Evolutionary conservation across 2,113 vertebrate species (phyloP).

Genomic region (Centropus unirufus): DNA sequence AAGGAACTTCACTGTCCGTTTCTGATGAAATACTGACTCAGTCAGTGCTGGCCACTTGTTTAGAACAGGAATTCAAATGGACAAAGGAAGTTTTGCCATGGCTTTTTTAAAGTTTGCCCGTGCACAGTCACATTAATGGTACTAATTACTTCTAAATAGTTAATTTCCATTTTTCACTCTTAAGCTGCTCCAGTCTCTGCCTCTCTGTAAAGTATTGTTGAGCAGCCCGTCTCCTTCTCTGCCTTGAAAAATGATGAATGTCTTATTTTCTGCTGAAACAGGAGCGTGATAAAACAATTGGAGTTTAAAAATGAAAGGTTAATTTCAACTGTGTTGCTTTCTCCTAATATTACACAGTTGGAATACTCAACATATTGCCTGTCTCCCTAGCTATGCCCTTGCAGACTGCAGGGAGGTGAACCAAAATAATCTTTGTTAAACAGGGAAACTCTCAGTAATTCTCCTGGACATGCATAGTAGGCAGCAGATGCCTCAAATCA

Average conservation of each 20-base stretch:
- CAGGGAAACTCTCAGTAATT: not conserved
- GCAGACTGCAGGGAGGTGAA: not conserved
- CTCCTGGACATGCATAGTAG: not conserved
- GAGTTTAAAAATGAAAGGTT: not conserved
- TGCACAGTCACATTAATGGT: not conserved
- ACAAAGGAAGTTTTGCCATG: not conserved
- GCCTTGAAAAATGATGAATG: not conserved
- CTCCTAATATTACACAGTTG: not conserved
- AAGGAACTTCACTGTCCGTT: not conserved
- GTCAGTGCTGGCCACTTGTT: not conserved
- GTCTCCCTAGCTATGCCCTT: not conserved
- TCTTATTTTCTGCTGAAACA: not conserved
- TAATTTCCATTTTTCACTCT: not conserved
- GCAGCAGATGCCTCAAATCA: not conserved
- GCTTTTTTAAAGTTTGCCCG: not conserved
- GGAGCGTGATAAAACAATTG: not conserved
- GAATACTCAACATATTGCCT: not conserved
- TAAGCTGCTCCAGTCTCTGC: not conserved
- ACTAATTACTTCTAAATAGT: not conserved
- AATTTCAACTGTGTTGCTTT: not conserved
- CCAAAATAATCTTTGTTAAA: not conserved
- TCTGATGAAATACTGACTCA: not conserved
- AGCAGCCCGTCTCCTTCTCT: not conserved
- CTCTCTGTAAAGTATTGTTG: not conserved
- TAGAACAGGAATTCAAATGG: not conserved